Evolutionary conservation across 1,140 invertebrate genomes (phyloP).

Genomic region (Cardiocondyla obscurior): DNA sequence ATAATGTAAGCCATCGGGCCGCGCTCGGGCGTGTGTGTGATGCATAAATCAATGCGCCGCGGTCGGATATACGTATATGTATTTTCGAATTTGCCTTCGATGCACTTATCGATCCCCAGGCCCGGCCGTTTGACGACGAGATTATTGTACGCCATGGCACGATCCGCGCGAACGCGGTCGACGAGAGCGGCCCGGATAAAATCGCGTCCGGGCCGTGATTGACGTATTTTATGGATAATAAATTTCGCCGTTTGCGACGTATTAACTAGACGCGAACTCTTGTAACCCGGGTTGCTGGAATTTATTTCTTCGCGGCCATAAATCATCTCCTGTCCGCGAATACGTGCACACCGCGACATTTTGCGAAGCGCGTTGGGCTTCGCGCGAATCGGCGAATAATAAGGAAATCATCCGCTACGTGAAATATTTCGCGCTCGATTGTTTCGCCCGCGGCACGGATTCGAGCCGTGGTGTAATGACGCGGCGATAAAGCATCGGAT

Average conservation of each 20-base stretch:
- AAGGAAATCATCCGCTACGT: slow-evolving; percentile 34
- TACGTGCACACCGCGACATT: background rate
- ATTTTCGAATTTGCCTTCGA: slow-evolving; percentile 42
- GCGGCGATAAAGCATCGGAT: slow-evolving; percentile 22
- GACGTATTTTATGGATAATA: slow-evolving; percentile 56
- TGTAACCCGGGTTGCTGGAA: slow-evolving; percentile 25
- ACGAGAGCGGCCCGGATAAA: slow-evolving; percentile 32
- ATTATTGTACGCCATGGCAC: slow-evolving; percentile 29
- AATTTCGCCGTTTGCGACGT: slow-evolving; percentile 49
- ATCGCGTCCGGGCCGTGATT: slow-evolving; percentile 43
- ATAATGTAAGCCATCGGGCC: slow-evolving; percentile 53
- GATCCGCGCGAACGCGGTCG: slow-evolving; percentile 2
- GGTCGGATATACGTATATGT: background rate
- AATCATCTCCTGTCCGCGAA: slow-evolving; percentile 14
- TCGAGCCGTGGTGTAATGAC: slow-evolving; percentile 13
- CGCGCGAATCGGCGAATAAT: background rate
- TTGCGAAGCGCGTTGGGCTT: background rate
- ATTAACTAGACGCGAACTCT: slow-evolving; percentile 56
- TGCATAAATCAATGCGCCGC: slow-evolving; percentile 53
- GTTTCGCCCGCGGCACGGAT: slow-evolving; percentile 20
- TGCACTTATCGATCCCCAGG: slow-evolving; percentile 54
- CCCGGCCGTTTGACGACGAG: slow-evolving; percentile 23
- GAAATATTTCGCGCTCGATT: slow-evolving; percentile 40
- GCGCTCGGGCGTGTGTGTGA: background rate
- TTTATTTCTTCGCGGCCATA: slow-evolving; percentile 25